Conservation (phyloP, 1,140 invertebrate genomes). For the Drosophila athabasca region DNA sequence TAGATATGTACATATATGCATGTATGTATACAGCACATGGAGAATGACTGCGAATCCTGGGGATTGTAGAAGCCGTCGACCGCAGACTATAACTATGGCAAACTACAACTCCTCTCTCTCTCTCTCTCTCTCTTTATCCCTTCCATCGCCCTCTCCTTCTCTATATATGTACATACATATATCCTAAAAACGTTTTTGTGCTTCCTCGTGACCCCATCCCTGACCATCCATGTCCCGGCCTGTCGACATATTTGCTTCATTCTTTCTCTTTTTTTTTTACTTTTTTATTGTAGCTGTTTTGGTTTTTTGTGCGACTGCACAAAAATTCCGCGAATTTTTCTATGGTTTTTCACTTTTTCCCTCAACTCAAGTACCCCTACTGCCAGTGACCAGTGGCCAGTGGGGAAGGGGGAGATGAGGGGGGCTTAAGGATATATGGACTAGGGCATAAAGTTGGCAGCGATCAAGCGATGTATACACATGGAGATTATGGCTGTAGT, state of each 20-base stretch:
- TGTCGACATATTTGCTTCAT: constrained; percentile 72
- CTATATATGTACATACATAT: too few relatives aligned
- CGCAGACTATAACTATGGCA: constrained; percentile 66
- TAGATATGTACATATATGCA: constrained; percentile 18
- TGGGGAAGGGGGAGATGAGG: not conserved
- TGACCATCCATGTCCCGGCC: constrained; percentile 5
- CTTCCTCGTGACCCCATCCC: too few relatives aligned
- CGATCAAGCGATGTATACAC: constrained; percentile 37
- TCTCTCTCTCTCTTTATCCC: not conserved
- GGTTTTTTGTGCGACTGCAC: constrained; percentile 74
- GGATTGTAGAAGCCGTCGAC: constrained; percentile 32
- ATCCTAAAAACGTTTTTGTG: too few relatives aligned
- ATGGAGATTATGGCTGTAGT: constrained; percentile 7
- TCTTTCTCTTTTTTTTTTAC: constrained; percentile 19
- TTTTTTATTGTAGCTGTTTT: constrained; percentile 13
- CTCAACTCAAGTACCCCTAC: too few relatives aligned
- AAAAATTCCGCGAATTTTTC: constrained; percentile 79
- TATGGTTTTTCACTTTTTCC: constrained; percentile 35
- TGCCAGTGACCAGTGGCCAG: too few relatives aligned
- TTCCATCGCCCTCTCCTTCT: not conserved
- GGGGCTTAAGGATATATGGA: constrained; percentile 36
- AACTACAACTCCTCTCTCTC: constrained; percentile 21
- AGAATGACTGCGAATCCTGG: constrained; percentile 18
- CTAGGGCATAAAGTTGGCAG: constrained; percentile 51
- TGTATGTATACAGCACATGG: constrained; percentile 5